Base-by-base conservation (phyloP, 2,888 invertebrate species). In the Conchocele bisecta region DNA sequence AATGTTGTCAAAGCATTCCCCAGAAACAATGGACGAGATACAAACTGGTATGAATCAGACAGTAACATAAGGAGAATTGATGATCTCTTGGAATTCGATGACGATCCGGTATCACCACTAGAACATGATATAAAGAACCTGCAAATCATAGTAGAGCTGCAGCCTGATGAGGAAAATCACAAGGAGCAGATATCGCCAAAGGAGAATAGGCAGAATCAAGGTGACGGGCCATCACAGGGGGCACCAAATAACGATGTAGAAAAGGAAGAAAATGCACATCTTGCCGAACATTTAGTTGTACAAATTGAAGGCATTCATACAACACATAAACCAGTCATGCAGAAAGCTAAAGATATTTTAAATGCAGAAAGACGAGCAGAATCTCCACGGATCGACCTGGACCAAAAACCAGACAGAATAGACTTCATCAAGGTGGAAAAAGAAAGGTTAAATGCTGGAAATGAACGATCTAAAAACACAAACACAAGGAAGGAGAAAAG, bases 101-200 rank as follows among this genome's bases (percentile, higher is more conserved):
- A 50, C 15, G 53, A 31, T 26, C 58, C 50, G 42, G 58, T 51
- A n/a, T 48, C 53, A 20, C 37, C 44, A 24, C 13, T 68, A 31
- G 67, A 68, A 60, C 35, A 68, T 48, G 59, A 68, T 41, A 35
- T 76, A 7, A 72, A 76, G 42, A 59, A 76, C 48, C 59, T 79
- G 22, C 64, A 54, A 51, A 58, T 82, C 28, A 60, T 78, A 35
- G 79, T 82, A 6, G 72, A 70, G 28, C 53, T 79, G 24, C 82
- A 75, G 17, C 72, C 69, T 29, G 72, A 73, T 33, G 74, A 76
- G 29, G 82, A 83, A 59, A 83, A 83, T 57, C 61, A 48, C 26
- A 83, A 83, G 59, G 82, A 83, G 44, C 73, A 76, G 37, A 71
- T 72, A 11, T 83, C 81, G 13, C 82, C 81, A n/a, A 83, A 83